These are phyloP conservation scores for Heliconius aoede DNA, from an alignment of 2,888 invertebrate genomes.

Conservation along the genomic window DNA sequence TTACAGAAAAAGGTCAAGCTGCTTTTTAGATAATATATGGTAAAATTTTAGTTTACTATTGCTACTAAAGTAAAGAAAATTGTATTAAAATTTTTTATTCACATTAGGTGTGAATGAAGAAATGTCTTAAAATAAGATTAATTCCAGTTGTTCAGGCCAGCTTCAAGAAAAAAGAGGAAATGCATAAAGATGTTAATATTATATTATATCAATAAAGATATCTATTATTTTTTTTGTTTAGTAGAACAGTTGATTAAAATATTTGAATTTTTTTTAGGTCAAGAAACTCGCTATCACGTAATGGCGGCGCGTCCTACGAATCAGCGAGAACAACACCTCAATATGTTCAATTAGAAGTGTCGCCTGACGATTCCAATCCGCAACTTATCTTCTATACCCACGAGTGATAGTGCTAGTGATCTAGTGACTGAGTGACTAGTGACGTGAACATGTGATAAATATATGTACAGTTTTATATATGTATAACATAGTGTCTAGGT, in stretches of 20 bases:
- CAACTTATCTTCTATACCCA: conserved; percentile 95
- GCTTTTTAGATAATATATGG: too few species aligned
- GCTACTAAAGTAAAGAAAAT: too few species aligned
- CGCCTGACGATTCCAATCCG: conserved; percentile 86
- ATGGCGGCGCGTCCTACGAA: conserved; percentile 70
- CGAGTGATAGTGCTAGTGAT: conserved; percentile 60
- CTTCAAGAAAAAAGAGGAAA: too few species aligned
- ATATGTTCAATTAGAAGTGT: conserved; percentile 77
- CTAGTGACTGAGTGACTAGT: conserved; percentile 20
- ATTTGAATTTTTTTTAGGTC: conserved; percentile 67
- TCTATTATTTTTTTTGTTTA: background rate
- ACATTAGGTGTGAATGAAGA: too few species aligned
- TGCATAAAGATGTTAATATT: too few species aligned
- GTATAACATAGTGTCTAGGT: conserved; percentile 26
- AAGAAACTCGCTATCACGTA: conserved; percentile 78
- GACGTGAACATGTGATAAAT: conserved; percentile 21
- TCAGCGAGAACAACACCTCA: conserved; percentile 79
- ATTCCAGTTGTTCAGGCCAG: too few species aligned
- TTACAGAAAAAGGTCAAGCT: too few species aligned
- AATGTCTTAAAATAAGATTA: too few species aligned
- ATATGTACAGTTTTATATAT: conserved; percentile 35
- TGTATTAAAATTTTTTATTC: too few species aligned
- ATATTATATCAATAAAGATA: too few species aligned
- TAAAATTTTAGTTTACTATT: too few species aligned
- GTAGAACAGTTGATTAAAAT: background rate